Evolutionary conservation across 2,888 invertebrate species (phyloP).

Genomic region (Embidobia sp.): DNA sequence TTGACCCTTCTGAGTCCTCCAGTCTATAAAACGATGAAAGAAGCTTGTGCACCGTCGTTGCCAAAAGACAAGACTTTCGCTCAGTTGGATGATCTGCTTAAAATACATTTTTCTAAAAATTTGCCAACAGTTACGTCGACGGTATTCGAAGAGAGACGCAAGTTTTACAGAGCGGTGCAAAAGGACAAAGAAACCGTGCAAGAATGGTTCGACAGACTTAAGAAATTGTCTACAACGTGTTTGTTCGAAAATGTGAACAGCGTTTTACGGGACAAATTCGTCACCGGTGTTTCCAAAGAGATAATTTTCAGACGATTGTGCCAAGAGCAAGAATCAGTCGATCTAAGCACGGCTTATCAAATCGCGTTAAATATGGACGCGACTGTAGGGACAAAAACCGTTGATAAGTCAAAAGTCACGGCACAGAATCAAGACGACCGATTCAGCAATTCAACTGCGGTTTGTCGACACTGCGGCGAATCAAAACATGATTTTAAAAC

Average conservation of each 20-base stretch:
- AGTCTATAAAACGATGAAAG: slow-evolving; percentile 19
- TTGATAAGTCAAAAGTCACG: too few species aligned
- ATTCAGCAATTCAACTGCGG: too few species aligned
- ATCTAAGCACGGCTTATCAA: background rate
- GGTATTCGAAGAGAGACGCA: slow-evolving; percentile 16
- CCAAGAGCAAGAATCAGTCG: background rate
- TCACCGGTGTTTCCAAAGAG: slow-evolving; percentile 7
- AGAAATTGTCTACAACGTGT: slow-evolving; percentile 14
- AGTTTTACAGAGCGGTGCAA: slow-evolving; percentile 18
- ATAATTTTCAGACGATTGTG: slow-evolving; percentile 9
- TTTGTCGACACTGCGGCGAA: slow-evolving; percentile 16
- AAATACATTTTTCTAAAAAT: slow-evolving; percentile 12
- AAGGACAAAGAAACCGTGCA: slow-evolving; percentile 20
- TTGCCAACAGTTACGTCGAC: background rate
- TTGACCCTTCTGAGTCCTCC: slow-evolving; percentile 12
- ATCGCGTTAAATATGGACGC: background rate
- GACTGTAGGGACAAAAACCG: background rate
- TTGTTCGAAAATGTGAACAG: slow-evolving; percentile 3
- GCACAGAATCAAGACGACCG: too few species aligned
- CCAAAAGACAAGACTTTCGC: slow-evolving; percentile 31
- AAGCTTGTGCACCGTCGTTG: slow-evolving; percentile 12
- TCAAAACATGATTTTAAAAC: slow-evolving; percentile 16
- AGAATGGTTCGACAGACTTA: slow-evolving; percentile 25
- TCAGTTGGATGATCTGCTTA: slow-evolving; percentile 5
- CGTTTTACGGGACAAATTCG: slow-evolving; percentile 20